These are phyloP conservation scores for Lepidocolaptes lacrymiger DNA, from an alignment of 2,797 vertebrate species.

Conservation along the genomic window DNA sequence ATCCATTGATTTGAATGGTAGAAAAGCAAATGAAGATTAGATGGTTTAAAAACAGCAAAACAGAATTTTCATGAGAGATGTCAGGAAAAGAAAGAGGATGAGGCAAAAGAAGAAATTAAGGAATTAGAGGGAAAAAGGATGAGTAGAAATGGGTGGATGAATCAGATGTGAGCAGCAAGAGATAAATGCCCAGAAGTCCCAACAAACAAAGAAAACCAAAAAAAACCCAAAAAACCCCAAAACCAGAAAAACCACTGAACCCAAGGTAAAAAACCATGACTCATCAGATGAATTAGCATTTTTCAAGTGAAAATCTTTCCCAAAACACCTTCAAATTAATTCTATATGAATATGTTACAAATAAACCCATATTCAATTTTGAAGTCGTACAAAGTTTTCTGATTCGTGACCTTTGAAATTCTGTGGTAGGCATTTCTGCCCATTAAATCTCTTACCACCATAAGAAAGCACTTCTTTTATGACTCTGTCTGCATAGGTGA, in stretches of 20 bases:
- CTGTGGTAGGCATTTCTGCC: neutral
- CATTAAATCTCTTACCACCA: neutral
- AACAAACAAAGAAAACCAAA: neutral
- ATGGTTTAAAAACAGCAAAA: neutral
- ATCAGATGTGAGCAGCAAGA: neutral
- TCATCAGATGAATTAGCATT: neutral
- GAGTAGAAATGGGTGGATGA: neutral
- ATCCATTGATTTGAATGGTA: neutral
- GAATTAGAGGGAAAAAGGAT: neutral
- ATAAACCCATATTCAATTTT: neutral
- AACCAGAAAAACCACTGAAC: too few species aligned
- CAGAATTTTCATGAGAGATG: neutral
- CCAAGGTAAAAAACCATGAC: fast-evolving
- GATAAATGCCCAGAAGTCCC: neutral
- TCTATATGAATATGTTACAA: neutral
- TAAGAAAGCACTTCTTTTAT: neutral
- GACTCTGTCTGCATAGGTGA: neutral
- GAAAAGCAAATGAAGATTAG: neutral
- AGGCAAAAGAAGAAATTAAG: neutral
- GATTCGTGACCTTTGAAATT: neutral
- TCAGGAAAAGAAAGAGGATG: neutral
- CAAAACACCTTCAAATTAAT: neutral
- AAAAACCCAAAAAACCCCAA: too few species aligned
- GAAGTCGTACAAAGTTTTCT: neutral
- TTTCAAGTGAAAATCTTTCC: neutral